phyloP scores from a whole-genome alignment of 2,888 invertebrate species.

The Odontocerum albicorne region DNA sequence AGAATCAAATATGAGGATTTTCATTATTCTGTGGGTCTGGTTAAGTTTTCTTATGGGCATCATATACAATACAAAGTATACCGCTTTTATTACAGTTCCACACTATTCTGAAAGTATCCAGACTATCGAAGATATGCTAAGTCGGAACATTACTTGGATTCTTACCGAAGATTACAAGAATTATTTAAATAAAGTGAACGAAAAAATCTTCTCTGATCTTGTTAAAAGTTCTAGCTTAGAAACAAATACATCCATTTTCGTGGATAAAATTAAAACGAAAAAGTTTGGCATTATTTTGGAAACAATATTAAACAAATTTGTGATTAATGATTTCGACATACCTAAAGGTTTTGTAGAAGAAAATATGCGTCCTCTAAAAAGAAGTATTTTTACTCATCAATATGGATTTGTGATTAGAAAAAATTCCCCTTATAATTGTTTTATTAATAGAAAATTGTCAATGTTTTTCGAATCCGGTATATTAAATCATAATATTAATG shows the following conservation, averaged over 20 bases:
- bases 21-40: slow-evolving; percentile 9
- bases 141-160: slow-evolving; percentile 12
- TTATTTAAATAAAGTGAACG: too few relatives aligned
- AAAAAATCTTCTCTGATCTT: too few relatives aligned
- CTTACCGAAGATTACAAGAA: not conserved
- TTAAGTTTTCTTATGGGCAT: slow-evolving; percentile 12
- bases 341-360: not conserved
- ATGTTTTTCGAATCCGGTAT: slow-evolving; percentile 14
- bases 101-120: slow-evolving; percentile 8
- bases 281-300: slow-evolving; percentile 11
- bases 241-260: not conserved
- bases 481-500: slow-evolving; percentile 3
- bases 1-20: slow-evolving; percentile 11
- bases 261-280: not conserved
- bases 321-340: not conserved
- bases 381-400: slow-evolving; percentile 1
- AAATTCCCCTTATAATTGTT: slow-evolving; percentile 17
- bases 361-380: slow-evolving; percentile 8
- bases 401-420: slow-evolving; percentile 8
- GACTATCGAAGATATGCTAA: slow-evolving; percentile 13
- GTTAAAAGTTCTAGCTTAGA: not conserved
- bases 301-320: slow-evolving; percentile 11
- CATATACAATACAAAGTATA: slow-evolving; percentile 13
- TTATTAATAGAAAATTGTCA: slow-evolving; percentile 10
- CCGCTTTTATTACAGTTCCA: slow-evolving; percentile 12